A percentile compares a stretch with the other conserved stretches of the same genome.
Evolutionary conservation across 1,140 invertebrate species (phyloP).

Genomic region (Helicoverpa armigera): DNA sequence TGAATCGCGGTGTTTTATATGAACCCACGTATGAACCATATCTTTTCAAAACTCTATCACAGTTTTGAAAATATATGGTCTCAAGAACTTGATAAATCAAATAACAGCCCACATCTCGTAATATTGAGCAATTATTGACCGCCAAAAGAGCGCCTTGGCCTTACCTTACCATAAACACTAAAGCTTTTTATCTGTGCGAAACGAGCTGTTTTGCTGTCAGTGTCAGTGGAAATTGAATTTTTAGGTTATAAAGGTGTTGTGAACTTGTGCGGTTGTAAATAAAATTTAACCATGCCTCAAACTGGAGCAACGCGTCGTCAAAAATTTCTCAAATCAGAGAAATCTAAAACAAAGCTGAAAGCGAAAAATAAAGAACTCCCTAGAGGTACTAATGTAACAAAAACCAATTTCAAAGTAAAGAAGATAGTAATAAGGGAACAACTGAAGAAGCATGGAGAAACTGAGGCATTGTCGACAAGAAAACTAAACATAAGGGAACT

Average conservation of each 20-base stretch:
- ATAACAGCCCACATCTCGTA: no score
- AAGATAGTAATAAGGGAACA: slow-evolving; percentile 94
- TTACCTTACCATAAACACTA: no score
- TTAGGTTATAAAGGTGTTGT: background rate
- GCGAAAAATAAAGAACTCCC: slow-evolving; percentile 89
- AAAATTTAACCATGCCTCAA: slow-evolving; percentile 67
- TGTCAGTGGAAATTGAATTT: no score
- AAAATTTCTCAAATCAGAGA: slow-evolving; percentile 92
- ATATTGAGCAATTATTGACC: no score
- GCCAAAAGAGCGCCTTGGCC: no score
- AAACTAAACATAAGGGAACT: slow-evolving; percentile 93
- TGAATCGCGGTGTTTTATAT: no score
- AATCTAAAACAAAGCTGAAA: slow-evolving; percentile 93
- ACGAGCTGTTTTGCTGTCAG: no score
- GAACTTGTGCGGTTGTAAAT: background rate
- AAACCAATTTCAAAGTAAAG: slow-evolving; percentile 95
- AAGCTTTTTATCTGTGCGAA: no score
- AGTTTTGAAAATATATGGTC: no score
- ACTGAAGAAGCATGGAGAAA: slow-evolving; percentile 88
- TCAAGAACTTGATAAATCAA: no score
- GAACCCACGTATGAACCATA: no score
- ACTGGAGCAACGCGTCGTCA: slow-evolving; percentile 87
- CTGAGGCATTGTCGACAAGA: slow-evolving; percentile 89
- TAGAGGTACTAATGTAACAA: slow-evolving; percentile 94
- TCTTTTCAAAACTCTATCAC: no score